Percentiles rank a stretch among this genome's conserved stretches.
Conservation (phyloP, 2,888 invertebrate genomes). For the Brenthis ino region DNA sequence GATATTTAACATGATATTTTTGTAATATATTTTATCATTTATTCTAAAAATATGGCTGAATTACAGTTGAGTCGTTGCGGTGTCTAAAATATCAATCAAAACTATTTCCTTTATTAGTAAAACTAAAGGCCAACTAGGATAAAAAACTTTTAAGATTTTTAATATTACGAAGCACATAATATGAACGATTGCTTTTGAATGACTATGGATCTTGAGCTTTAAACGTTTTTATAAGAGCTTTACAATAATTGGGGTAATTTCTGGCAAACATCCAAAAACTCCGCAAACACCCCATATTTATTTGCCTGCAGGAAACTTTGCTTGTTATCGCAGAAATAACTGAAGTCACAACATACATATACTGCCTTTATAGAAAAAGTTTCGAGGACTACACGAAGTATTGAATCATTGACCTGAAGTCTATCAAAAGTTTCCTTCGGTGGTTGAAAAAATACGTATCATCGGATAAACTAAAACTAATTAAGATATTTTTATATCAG, state of each 20-base stretch:
- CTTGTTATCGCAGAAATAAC: conserved; percentile 76
- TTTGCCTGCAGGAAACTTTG: conserved; percentile 65
- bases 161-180: no score
- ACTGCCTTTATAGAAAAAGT: conserved; percentile 70
- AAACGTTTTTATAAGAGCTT: conserved; percentile 14
- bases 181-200: no score
- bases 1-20: no score
- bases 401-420: conserved; percentile 50
- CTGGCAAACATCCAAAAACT: conserved; percentile 51
- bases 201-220: neutral
- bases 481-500: neutral
- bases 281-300: conserved; percentile 51
- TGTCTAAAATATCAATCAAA: neutral
- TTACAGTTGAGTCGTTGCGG: neutral
- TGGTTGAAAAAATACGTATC: conserved; percentile 29
- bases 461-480: conserved; percentile 6
- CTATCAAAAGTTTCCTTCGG: conserved; percentile 30
- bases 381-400: conserved; percentile 58
- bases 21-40: no score
- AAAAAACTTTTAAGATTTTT: no score
- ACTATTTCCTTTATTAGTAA: no score
- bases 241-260: conserved; percentile 38
- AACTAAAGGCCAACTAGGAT: no score
- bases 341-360: conserved; percentile 67
- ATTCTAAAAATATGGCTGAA: neutral